Conservation (phyloP, 2,113 vertebrate genomes). For the Uria lomvia region DNA sequence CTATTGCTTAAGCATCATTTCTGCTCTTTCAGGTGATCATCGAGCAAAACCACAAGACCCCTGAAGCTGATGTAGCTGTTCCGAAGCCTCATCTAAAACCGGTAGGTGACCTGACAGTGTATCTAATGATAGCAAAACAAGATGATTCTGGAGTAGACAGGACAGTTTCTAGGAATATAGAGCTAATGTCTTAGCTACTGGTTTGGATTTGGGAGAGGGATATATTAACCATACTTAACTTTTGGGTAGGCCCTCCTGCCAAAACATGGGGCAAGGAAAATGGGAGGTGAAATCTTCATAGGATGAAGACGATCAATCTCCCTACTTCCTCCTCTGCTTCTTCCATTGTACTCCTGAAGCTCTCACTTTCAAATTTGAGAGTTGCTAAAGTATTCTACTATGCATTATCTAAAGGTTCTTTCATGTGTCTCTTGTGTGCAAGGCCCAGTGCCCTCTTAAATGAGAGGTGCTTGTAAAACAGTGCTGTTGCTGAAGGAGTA, state of each 20-base stretch:
- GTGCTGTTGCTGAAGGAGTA: neutral
- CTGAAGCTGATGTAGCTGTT: neutral
- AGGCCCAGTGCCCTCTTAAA: neutral
- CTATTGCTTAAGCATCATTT: neutral
- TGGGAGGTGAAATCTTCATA: neutral
- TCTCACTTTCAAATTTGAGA: neutral
- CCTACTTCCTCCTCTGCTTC: neutral
- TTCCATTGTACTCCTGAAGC: neutral
- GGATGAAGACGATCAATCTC: neutral
- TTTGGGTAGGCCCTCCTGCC: neutral
- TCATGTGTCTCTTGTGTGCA: neutral
- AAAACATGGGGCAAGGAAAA: neutral
- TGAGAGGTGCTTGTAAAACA: neutral
- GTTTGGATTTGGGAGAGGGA: neutral
- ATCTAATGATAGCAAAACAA: neutral
- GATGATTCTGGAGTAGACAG: neutral
- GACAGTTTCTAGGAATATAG: neutral
- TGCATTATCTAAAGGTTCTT: neutral
- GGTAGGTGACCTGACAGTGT: neutral
- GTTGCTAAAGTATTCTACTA: neutral
- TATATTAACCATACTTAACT: neutral
- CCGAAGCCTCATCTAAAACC: neutral
- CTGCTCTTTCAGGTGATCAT: slow-evolving; percentile 17
- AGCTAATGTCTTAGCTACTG: neutral
- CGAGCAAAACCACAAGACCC: neutral